Conservation (phyloP, 2,888 invertebrate species). For the Syrphus vitripennis region DNA sequence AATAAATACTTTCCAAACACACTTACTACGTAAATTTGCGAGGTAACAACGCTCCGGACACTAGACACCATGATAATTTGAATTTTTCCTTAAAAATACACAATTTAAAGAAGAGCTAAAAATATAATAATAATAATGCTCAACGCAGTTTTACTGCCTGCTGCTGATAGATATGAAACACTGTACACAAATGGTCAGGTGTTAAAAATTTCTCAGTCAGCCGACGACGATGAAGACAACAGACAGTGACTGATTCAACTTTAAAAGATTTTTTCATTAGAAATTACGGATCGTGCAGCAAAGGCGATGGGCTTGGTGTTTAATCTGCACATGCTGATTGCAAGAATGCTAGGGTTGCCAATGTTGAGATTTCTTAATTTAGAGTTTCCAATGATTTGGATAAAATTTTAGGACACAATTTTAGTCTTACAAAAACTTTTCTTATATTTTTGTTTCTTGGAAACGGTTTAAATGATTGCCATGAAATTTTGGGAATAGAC, state of each 20-base stretch:
- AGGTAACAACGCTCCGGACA: constrained; percentile 33
- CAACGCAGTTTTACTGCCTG: constrained; percentile 37
- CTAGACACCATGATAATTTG: constrained; percentile 59
- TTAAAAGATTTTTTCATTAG: constrained; percentile 9
- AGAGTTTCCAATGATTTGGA: too few species aligned
- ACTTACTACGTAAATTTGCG: constrained; percentile 62
- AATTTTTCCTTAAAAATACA: not conserved
- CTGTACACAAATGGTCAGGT: constrained; percentile 39
- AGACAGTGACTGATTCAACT: constrained; percentile 58
- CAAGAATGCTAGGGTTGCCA: not conserved
- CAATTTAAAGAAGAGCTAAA: not conserved
- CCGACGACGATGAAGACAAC: not conserved
- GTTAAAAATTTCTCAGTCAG: not conserved
- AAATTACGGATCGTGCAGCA: constrained; percentile 34
- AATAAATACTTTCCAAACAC: constrained; percentile 1
- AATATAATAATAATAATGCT: constrained; percentile 1
- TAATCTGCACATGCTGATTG: constrained; percentile 10
- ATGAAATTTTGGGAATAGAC: too few species aligned
- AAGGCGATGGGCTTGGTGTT: constrained; percentile 22
- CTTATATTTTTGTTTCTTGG: too few species aligned
- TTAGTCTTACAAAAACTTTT: too few species aligned
- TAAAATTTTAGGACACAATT: too few species aligned
- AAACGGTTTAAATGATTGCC: too few species aligned
- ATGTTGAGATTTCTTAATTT: too few species aligned
- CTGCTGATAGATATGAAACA: constrained; percentile 47